phyloP scores from a whole-genome alignment of 2,113 vertebrate genomes.

The Leptocoma aspasia region DNA sequence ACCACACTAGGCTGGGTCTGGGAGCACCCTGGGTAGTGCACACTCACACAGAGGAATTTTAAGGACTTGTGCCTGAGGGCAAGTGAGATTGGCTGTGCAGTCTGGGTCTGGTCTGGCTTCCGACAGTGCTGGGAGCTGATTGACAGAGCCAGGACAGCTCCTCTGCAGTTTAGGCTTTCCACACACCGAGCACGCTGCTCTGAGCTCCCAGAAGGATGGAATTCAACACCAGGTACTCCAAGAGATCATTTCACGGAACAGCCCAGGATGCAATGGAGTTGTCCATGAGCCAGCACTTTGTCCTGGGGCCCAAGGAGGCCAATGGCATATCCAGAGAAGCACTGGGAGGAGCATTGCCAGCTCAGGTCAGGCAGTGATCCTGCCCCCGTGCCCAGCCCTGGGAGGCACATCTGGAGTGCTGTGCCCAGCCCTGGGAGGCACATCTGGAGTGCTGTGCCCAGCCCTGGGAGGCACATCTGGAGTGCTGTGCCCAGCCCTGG shows the following conservation, averaged over 20 bases:
- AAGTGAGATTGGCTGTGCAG: neutral
- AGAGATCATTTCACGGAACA: neutral
- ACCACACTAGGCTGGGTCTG: neutral
- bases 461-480: neutral
- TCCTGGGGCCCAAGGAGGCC: neutral
- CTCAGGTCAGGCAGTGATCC: neutral
- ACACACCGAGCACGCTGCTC: accelerated
- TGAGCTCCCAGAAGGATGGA: neutral
- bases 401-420: neutral
- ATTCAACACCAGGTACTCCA: neutral
- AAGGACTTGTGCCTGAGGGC: neutral
- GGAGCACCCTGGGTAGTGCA: neutral
- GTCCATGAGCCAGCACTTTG: neutral
- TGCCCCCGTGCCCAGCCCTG: neutral
- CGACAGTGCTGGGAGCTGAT: neutral
- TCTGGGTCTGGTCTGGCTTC: neutral
- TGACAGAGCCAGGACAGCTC: neutral
- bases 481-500: neutral
- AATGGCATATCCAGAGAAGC: neutral
- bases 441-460: neutral
- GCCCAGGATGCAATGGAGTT: neutral
- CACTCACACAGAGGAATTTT: neutral
- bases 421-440: neutral
- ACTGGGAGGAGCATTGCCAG: neutral
- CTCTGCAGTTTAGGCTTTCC: neutral